Evolutionary conservation across 2,113 vertebrate genomes (phyloP).

Genomic region (Atlantisia rogersi): DNA sequence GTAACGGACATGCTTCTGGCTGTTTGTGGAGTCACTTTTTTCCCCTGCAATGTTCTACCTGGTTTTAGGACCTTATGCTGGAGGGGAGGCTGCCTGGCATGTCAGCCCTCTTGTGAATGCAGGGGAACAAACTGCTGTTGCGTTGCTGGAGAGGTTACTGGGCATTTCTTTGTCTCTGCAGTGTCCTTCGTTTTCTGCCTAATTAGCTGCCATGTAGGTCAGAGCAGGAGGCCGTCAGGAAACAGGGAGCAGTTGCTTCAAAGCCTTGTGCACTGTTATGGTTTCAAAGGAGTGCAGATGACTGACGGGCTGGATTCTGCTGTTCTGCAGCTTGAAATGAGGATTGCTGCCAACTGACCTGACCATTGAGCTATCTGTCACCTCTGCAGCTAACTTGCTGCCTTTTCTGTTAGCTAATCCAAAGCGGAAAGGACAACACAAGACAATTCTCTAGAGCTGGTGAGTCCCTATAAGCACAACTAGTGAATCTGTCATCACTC

Average conservation of each 20-base stretch:
- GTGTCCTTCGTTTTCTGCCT: not conserved
- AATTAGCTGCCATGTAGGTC: not conserved
- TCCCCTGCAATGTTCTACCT: not conserved
- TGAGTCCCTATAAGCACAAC: not conserved
- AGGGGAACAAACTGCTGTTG: not conserved
- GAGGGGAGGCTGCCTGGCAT: not conserved
- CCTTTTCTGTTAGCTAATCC: not conserved
- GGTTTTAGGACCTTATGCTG: not conserved
- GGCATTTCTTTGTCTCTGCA: not conserved
- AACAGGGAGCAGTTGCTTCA: not conserved
- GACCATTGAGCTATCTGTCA: not conserved
- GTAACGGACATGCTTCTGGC: not conserved
- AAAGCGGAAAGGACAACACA: not conserved
- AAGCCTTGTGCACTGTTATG: not conserved
- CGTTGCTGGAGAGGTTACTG: not conserved
- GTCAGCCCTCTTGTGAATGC: not conserved
- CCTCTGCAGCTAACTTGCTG: not conserved
- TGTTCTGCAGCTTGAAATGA: not conserved
- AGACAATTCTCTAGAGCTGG: not conserved
- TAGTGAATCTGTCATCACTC: slow-evolving; percentile 17
- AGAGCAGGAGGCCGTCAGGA: not conserved
- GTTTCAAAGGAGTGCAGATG: not conserved
- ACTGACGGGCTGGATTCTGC: not conserved
- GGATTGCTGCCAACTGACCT: not conserved
- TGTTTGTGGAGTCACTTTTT: not conserved